Evolutionary conservation across 2,888 invertebrate species (phyloP), one percentile per base, ranked within the genome.

Genomic region (Myopa tessellatipennis): DNA sequence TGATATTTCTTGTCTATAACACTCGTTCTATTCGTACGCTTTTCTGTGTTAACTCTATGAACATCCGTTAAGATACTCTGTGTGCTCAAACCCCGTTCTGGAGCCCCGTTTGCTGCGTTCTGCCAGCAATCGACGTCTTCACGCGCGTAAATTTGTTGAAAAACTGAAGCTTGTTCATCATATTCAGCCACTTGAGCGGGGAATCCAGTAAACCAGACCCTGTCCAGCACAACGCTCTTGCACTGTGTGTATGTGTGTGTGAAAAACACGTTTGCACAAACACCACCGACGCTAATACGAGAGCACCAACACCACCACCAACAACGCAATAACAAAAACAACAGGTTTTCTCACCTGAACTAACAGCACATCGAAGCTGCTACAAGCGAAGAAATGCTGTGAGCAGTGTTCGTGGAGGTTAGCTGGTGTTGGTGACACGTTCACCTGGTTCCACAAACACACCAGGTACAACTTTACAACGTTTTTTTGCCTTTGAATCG

Each of bases 91-190:
- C 38, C 34, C 3, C 0, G 4, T 38, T 4, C 38, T 38, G 1
- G 38, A 38, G 10, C 38, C 36, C 5, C 52, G 45, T 74, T 74
- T n/a, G 18, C 1, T 38, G 36, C 74, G 55, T 38, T 68, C 52
- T 6, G 16, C 52, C 45, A 58, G 69, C 60, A 72, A n/a, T 50
- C 12, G 69, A 83, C 87, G 85, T 85, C 86, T 80, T 81, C 79
- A 83, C 85, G 82, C 83, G 77, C 82, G 80, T 72, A 82, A 85
- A 83, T 83, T 83, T 81, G 82, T 72, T 82, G 83, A 79, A 80
- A 83, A 86, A 87, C 86, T 87, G 82, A 87, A 86, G 86, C 87
- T 85, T 83, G 86, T 87, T 86, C 84, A 18, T 67, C 58, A 68
- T 72, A 75, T 76, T 73, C 78, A 69, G 34, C 63, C 38, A 61